These are phyloP conservation scores for Hippolais icterina DNA, from an alignment of 2,113 vertebrate species.

Conservation along the genomic window DNA sequence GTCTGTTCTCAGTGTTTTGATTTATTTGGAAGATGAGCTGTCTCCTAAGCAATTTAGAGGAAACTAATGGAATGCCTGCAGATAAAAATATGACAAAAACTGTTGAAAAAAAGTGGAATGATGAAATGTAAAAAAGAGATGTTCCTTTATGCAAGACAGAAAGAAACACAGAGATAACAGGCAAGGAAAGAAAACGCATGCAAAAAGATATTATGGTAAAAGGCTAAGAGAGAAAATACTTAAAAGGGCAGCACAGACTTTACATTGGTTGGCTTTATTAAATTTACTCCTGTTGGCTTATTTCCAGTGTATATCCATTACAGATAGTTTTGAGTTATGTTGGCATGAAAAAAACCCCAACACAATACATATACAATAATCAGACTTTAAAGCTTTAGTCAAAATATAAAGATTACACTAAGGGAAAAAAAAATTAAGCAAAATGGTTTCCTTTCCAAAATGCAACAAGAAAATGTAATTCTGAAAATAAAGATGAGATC, in stretches of 20 bases:
- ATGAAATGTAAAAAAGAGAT: not conserved
- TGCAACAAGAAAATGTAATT: not conserved
- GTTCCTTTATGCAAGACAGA: not conserved
- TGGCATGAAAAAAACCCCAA: not conserved
- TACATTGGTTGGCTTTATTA: not conserved
- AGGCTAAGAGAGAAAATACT: not conserved
- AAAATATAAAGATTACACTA: not conserved
- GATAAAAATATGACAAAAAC: slow-evolving; percentile 51
- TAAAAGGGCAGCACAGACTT: not conserved
- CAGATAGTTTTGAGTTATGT: not conserved
- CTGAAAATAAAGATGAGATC: not conserved
- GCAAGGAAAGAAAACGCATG: not conserved
- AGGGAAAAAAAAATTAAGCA: not conserved
- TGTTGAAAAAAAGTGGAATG: not conserved
- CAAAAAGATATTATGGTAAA: not conserved
- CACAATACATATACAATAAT: not conserved
- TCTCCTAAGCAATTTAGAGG: slow-evolving; percentile 58
- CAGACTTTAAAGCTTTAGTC: not conserved
- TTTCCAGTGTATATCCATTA: not conserved
- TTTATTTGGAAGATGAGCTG: slow-evolving; percentile 62
- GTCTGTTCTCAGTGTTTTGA: slow-evolving; percentile 56
- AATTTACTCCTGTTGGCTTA: not conserved
- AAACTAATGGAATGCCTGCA: slow-evolving; percentile 26
- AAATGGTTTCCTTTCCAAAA: not conserved
- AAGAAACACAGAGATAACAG: not conserved